phyloP scores from a whole-genome alignment of 2,113 vertebrate genomes.

The Pseudois nayaur region DNA sequence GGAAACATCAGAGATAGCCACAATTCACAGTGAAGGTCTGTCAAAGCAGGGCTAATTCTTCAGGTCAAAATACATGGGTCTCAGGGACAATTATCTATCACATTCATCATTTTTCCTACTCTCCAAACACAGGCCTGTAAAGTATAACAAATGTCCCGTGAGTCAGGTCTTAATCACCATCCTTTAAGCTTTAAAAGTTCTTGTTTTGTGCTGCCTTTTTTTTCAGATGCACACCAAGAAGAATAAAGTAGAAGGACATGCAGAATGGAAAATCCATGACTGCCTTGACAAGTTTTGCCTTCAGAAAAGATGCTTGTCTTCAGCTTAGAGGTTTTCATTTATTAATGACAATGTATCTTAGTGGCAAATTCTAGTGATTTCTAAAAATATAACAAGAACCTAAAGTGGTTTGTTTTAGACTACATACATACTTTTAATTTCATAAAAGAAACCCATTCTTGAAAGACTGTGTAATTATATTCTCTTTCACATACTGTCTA shows the following conservation, averaged over 20 bases:
- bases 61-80: neutral
- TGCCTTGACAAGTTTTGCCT: neutral
- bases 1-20: neutral
- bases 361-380: neutral
- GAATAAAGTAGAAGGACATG: neutral
- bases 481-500: neutral
- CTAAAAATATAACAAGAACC: neutral
- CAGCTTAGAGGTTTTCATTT: slow-evolving; percentile 1
- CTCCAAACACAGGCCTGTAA: neutral
- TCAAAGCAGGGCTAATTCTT: neutral
- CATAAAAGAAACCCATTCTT: neutral
- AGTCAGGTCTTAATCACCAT: neutral
- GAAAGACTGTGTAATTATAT: neutral
- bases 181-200: neutral
- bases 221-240: neutral
- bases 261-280: slow-evolving; percentile 20
- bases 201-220: neutral
- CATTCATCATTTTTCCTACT: neutral
- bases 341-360: neutral
- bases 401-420: neutral
- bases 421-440: neutral
- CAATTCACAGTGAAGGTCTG: slow-evolving; percentile 7
- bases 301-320: neutral
- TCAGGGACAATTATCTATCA: neutral
- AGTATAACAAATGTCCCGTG: neutral